Evolutionary conservation across 2,797 vertebrate species (phyloP), one percentile per base, ranked within the genome.

Genomic region (Sebastes trivittatus): DNA sequence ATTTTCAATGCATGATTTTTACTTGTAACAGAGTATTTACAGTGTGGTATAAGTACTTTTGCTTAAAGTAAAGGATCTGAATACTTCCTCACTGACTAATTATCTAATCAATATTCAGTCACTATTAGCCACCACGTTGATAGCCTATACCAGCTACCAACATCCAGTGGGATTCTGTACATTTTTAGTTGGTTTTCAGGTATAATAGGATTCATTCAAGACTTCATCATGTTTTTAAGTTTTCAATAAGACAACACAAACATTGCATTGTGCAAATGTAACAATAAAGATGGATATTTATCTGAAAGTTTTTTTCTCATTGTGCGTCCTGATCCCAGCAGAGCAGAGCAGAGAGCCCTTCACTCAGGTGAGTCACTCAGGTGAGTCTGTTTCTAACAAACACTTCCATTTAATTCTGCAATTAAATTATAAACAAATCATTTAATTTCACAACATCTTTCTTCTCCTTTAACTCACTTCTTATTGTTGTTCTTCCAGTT

Each of bases 381-480:
- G 56, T 67, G 23, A 66, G 25, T 2, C 59, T 3, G 11, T 11
- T 20, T 29, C 27, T n/a, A 18, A 78, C 29, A 25, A 18, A 32
- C 2, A 69, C 9, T 13, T 42, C 7, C 4, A 8, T 14, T 18
- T 16, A 7, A 42, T 6, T 13, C 29, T 13, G 29, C 7, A 0
- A 14, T 22, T 1, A 13, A 18, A n/a, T 23, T n/a, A 14, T 0
- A 2, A 14, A 52, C 22, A 3, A 16, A 62, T 25, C 10, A 2
- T 4, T 13, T 25, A 1, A 36, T 6, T 20, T 6, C 4, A 13
- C 29, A 9, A 1, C 4, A 10, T 11, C 2, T 1, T 2, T 5
- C 2, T 6, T 18, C 29, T 4, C 5, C 16, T 16, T 56, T 10
- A 1, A 82, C 85, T 90, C 29, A 88, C 90, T 1, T 69, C 14